phyloP scores from a whole-genome alignment of 1,140 invertebrate genomes.

The Triops longicaudatus region DNA sequence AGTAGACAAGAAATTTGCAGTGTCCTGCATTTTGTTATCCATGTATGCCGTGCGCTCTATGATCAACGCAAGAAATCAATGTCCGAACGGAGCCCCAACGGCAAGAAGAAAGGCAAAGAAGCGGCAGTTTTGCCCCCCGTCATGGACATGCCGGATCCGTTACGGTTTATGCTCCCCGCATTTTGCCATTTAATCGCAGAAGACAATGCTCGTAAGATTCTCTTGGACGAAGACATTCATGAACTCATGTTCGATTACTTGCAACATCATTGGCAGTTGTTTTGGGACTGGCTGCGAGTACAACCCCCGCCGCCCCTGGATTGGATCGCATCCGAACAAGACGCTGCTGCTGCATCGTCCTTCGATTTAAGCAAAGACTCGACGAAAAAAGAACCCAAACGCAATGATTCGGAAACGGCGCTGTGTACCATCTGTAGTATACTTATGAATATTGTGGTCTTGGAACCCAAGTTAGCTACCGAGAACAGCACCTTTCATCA shows the following conservation, averaged over 20 bases:
- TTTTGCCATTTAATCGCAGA: conserved; percentile 84
- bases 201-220: conserved; percentile 69
- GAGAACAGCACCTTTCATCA: conserved; percentile 63
- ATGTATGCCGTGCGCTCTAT: conserved; percentile 32
- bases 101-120: conserved; percentile 27
- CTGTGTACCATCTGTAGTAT: conserved; percentile 83
- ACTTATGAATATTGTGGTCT: conserved; percentile 82
- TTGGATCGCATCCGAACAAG: conserved; percentile 23
- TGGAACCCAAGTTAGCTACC: conserved; percentile 72
- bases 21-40: conserved; percentile 65
- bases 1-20: conserved; percentile 72
- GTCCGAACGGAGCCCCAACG: conserved; percentile 21
- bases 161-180: conserved; percentile 73
- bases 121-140: conserved; percentile 44
- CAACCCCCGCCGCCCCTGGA: conserved; percentile 26
- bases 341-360: neutral
- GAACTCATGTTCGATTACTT: conserved; percentile 68
- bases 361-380: neutral
- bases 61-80: conserved; percentile 21
- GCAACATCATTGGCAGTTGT: conserved; percentile 75
- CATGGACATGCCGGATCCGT: conserved; percentile 51
- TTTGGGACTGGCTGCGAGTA: conserved; percentile 42
- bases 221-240: conserved; percentile 55
- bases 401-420: conserved; percentile 61
- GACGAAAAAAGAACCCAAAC: neutral